Evolutionary conservation across 2,888 invertebrate genomes (phyloP).

Genomic region (Phrixothrix hirtus): DNA sequence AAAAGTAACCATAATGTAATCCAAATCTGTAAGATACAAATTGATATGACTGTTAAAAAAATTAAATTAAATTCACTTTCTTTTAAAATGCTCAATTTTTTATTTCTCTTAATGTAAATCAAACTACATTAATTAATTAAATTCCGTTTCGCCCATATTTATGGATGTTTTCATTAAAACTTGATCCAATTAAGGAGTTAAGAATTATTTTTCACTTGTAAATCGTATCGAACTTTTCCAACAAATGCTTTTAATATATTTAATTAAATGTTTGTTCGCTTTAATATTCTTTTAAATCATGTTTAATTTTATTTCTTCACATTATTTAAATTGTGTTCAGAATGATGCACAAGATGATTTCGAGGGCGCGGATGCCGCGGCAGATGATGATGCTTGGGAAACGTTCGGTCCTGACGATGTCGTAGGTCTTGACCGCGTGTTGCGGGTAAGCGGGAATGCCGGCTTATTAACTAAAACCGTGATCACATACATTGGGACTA

Average conservation of each 20-base stretch:
- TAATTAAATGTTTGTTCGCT: neutral
- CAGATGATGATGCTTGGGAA: conserved; percentile 66
- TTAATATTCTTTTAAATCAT: neutral
- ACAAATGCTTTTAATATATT: neutral
- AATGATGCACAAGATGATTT: conserved; percentile 74
- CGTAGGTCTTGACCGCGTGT: conserved; percentile 60
- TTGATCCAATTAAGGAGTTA: neutral
- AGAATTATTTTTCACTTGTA: neutral
- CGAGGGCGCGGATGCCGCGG: conserved; percentile 63
- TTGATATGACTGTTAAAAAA: too few species aligned
- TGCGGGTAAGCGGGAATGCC: conserved; percentile 60
- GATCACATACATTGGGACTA: conserved; percentile 18
- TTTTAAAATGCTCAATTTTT: too few species aligned
- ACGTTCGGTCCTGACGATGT: conserved; percentile 61
- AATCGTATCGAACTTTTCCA: neutral
- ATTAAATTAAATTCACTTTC: too few species aligned
- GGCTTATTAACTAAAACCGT: conserved; percentile 21
- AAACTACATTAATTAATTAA: too few species aligned
- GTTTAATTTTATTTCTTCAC: neutral
- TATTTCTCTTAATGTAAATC: too few species aligned
- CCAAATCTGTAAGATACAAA: too few species aligned
- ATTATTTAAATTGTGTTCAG: conserved; percentile 53
- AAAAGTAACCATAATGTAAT: too few species aligned
- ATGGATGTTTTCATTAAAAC: too few species aligned
- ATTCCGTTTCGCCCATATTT: too few species aligned